Evolutionary conservation across 92 coral and sea anemone genomes (phyloP).

Genomic region (Scolanthus callimorphus): DNA sequence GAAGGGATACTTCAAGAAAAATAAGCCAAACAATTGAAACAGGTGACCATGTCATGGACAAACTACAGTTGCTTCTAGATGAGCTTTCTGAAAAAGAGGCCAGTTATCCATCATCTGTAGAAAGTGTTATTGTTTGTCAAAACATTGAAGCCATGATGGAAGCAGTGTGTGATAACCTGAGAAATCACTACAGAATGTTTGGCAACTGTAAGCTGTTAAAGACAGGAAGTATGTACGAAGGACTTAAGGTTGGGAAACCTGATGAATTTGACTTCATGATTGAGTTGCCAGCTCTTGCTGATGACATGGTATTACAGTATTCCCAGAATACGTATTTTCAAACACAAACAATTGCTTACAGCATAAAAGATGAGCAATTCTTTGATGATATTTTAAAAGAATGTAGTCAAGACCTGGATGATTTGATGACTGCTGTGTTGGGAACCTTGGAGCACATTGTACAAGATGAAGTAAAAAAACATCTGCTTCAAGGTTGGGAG

Average conservation of each 20-base stretch:
- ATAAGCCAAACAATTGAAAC: no score
- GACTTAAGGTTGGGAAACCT: constrained; percentile 32
- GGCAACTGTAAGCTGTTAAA: constrained; percentile 14
- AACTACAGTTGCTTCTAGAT: constrained; percentile 3
- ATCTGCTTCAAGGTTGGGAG: constrained; percentile 26
- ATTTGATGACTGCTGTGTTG: constrained; percentile 18
- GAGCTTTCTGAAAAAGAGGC: constrained; percentile 14
- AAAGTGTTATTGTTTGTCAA: constrained; percentile 6
- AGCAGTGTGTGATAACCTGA: constrained; percentile 18
- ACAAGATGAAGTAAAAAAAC: constrained; percentile 2
- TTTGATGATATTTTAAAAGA: constrained; percentile 15
- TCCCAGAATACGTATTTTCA: neutral
- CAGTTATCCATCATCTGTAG: constrained; percentile 4
- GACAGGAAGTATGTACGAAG: constrained; percentile 43
- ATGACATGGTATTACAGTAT: constrained; percentile 6
- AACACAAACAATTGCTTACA: constrained; percentile 6
- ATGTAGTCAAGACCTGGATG: constrained; percentile 25
- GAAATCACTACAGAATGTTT: constrained; percentile 5
- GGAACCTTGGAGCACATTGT: constrained; percentile 1
- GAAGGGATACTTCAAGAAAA: no score
- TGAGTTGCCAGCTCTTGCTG: constrained; percentile 7
- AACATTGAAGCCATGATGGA: constrained; percentile 17
- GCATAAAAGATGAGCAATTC: neutral
- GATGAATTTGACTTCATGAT: constrained; percentile 53
- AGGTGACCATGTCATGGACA: no score